Conservation (phyloP, 2,888 invertebrate species). For the Caenorhabditis sp. region DNA sequence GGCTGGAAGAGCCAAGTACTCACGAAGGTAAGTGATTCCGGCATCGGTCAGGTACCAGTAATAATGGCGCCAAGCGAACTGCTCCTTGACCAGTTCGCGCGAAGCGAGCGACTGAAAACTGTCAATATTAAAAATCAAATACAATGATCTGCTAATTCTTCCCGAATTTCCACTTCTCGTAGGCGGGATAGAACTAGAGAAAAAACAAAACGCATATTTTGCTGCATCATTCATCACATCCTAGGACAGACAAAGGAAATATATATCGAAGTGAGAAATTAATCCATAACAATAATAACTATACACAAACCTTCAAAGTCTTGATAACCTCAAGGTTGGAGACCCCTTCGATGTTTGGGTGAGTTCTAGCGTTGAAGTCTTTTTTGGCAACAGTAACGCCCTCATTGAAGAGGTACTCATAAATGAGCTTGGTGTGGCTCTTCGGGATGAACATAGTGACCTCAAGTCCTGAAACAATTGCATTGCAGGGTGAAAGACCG, state of each 20-base stretch:
- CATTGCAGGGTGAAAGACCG: no score
- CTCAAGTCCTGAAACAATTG: conserved; percentile 63
- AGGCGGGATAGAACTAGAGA: background rate
- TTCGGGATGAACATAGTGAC: conserved; percentile 99
- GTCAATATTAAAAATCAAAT: no score
- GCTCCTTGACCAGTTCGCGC: conserved; percentile 97
- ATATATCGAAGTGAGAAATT: no score
- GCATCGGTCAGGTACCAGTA: conserved; percentile 99
- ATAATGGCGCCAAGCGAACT: conserved; percentile 99
- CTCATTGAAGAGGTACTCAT: conserved; percentile 91
- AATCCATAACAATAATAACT: no score
- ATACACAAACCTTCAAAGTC: conserved; percentile 91
- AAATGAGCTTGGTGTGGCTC: conserved; percentile 96
- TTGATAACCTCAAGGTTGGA: conserved; percentile 99
- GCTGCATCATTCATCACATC: no score
- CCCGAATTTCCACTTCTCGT: no score
- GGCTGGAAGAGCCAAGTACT: conserved; percentile 95
- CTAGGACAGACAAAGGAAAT: no score
- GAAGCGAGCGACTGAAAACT: conserved; percentile 89
- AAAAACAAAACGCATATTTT: background rate
- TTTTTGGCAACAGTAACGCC: conserved; percentile 99
- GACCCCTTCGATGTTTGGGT: conserved; percentile 94
- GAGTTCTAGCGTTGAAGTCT: conserved; percentile 97
- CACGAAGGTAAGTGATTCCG: conserved; percentile 96
- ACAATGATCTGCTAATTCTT: no score